Base-by-base conservation (phyloP, 1,140 invertebrate species). In the Aethina tumida region DNA sequence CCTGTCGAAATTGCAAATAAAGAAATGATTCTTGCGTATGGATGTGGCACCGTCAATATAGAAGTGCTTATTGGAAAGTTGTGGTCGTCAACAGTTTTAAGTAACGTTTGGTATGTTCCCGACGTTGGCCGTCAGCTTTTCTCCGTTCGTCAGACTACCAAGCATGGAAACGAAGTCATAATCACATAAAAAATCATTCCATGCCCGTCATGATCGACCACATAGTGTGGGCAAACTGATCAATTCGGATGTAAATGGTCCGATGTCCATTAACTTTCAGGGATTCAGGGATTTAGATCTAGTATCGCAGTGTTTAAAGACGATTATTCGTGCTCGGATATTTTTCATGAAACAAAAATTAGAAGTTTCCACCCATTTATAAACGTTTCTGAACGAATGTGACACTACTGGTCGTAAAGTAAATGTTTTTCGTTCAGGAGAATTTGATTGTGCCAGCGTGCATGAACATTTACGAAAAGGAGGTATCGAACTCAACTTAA, bases 121-220 rank as follows among this genome's bases (percentile, higher is more conserved):
- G 22, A 24, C n/a, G 22, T n/a, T 24, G 6, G 22, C n/a, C 22
- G n/a, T 24, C 22, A 24, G n/a, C 22, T 24, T n/a, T 24, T 24
- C 22, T 24, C 22, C n/a, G n/a, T 24, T 24, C 22, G 22, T 7
- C 22, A 24, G n/a, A n/a, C 22, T 24, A n/a, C 22, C n/a, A 7
- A 24, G n/a, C 22, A 24, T 7, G n/a, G 22, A n/a, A 24, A 24
- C n/a, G 22, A 24, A 24, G n/a, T 24, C n/a, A n/a, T n/a, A n/a
- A 31, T 31, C 29, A 14, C 29, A 31, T 31, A 13, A 17, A 31
- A 31, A 31, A 31, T 17, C 29, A 17, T 31, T 31, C 18, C 29
- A 31, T 31, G 29, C 16, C 18, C 29, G 29, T 14, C 13, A 31
- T 16, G 29, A 31, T 31, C 29, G 29, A 16, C 18, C 29, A 5